Evolutionary conservation across 2,888 invertebrate species (phyloP).

Genomic region (Schrankia costaestrigalis): DNA sequence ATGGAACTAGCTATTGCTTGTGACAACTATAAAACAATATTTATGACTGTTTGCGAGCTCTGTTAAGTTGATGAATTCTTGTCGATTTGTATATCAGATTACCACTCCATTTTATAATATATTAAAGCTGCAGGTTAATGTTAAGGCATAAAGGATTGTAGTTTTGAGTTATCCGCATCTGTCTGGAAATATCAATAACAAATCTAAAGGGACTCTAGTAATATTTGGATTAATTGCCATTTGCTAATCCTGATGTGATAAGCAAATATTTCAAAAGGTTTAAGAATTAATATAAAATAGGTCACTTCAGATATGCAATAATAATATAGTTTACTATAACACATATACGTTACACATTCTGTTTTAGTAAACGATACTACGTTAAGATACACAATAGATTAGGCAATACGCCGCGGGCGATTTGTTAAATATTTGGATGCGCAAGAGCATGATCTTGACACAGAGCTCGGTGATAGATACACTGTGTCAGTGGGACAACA

Average conservation of each 20-base stretch:
- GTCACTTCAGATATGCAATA: too few species aligned
- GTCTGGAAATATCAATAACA: too few species aligned
- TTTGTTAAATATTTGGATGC: conserved; percentile 40
- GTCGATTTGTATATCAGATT: conserved; percentile 34
- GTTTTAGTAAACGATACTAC: too few species aligned
- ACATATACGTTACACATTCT: too few species aligned
- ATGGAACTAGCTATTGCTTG: conserved; percentile 49
- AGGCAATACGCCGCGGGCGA: conserved; percentile 38
- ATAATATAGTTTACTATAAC: too few species aligned
- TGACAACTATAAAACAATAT: conserved; percentile 52
- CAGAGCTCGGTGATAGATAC: conserved; percentile 28
- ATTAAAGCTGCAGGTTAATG: not conserved
- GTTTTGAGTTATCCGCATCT: too few species aligned
- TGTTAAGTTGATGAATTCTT: conserved; percentile 39
- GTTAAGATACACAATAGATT: too few species aligned
- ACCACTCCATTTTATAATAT: conserved; percentile 1
- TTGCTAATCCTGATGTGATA: too few species aligned
- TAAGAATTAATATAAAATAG: too few species aligned
- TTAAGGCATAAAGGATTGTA: not conserved
- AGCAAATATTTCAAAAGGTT: too few species aligned
- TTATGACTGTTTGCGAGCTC: conserved; percentile 44
- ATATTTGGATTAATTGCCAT: too few species aligned
- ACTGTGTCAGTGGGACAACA: conserved; percentile 37
- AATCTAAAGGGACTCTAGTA: too few species aligned
- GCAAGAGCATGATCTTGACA: conserved; percentile 56